Conservation (phyloP, 2,797 vertebrate species). For the Pseudocheirus occidentalis region DNA sequence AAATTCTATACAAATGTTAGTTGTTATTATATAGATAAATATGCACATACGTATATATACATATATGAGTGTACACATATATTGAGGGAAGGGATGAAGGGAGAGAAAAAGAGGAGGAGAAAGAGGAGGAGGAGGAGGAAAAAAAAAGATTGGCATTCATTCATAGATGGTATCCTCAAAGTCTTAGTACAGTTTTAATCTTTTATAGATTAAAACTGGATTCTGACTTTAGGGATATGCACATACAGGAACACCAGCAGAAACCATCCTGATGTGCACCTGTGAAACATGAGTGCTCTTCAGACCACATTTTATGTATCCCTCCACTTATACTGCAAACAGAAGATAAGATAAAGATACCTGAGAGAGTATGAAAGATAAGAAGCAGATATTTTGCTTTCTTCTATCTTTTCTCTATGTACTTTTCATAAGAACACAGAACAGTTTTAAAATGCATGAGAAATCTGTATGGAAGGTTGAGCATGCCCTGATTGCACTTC, state of each 20-base stretch:
- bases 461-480: conserved; percentile 12
- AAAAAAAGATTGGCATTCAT: not conserved
- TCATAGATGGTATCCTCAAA: not conserved
- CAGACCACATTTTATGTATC: not conserved
- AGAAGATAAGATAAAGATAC: too few species aligned
- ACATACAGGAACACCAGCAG: too few species aligned
- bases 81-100: not conserved
- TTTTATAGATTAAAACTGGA: not conserved
- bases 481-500: conserved; percentile 23
- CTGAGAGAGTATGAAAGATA: not conserved
- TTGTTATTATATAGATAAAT: too few species aligned
- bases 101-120: not conserved
- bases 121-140: not conserved
- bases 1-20: too few species aligned
- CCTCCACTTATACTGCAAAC: too few species aligned
- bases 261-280: too few species aligned
- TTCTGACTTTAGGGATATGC: not conserved
- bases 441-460: conserved; percentile 23
- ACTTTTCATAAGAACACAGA: not conserved
- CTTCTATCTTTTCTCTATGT: not conserved
- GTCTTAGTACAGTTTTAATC: not conserved
- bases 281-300: not conserved
- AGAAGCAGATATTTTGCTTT: not conserved
- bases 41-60: too few species aligned
- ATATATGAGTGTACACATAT: too few species aligned